Evolutionary conservation across 1,140 invertebrate species (phyloP).

Genomic region (Zaprionus tsacasi): DNA sequence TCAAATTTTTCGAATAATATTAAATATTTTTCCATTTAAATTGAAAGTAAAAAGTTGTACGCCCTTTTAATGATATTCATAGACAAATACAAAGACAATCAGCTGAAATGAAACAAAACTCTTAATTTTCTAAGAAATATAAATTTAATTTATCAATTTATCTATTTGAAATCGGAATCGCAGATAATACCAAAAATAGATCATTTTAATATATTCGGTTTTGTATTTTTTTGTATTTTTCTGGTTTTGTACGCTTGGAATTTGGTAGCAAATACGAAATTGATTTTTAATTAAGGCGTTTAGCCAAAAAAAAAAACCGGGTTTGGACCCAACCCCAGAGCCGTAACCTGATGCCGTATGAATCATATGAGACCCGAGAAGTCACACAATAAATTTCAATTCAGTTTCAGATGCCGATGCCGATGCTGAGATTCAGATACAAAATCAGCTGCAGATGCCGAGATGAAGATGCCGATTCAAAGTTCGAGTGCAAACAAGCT

Average conservation of each 20-base stretch:
- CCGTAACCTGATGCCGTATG: slow-evolving; percentile 58
- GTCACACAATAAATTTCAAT: slow-evolving; percentile 66
- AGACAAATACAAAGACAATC: background rate
- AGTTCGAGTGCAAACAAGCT: slow-evolving; percentile 67
- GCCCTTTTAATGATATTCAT: background rate
- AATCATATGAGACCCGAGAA: slow-evolving; percentile 53
- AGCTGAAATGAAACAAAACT: background rate
- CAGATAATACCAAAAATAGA: slow-evolving; percentile 20
- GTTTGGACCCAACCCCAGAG: slow-evolving; percentile 38
- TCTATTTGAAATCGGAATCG: slow-evolving; percentile 22
- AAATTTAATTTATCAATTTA: background rate
- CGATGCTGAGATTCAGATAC: slow-evolving; percentile 28
- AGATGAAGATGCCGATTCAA: slow-evolving; percentile 14
- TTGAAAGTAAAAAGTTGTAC: background rate
- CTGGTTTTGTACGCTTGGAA: slow-evolving; percentile 39
- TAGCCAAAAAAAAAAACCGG: slow-evolving; percentile 40
- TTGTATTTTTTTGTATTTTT: slow-evolving; percentile 25
- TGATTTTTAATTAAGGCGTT: slow-evolving; percentile 80
- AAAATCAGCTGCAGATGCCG: slow-evolving; percentile 8
- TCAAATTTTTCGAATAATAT: background rate
- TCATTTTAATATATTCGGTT: slow-evolving; percentile 24
- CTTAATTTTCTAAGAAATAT: background rate
- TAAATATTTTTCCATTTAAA: background rate
- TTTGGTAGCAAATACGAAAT: slow-evolving; percentile 74
- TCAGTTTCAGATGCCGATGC: slow-evolving; percentile 19